phyloP scores from a whole-genome alignment of 2,113 vertebrate species.

The Gopherus evgoodei region DNA sequence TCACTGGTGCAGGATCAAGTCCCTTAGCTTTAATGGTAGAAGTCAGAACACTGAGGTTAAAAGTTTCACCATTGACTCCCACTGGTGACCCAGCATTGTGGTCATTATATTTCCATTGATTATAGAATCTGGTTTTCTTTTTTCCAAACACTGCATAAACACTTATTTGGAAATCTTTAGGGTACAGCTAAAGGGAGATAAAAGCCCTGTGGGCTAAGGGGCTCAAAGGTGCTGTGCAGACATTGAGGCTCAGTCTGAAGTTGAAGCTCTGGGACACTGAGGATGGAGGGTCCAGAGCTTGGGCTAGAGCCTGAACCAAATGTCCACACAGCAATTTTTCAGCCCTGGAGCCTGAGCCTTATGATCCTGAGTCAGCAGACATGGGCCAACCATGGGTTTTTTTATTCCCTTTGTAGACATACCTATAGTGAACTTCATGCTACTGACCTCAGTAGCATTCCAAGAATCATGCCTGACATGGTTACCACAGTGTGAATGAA shows the following conservation, averaged over 20 bases:
- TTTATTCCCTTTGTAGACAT: not conserved
- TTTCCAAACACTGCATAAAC: not conserved
- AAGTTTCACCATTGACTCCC: not conserved
- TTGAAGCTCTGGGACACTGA: no score
- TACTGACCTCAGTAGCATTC: not conserved
- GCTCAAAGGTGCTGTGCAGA: not conserved
- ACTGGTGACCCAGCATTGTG: not conserved
- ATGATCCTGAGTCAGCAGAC: not conserved
- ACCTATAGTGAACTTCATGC: not conserved
- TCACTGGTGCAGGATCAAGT: not conserved
- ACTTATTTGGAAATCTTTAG: not conserved
- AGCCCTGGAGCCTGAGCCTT: not conserved
- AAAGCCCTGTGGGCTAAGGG: not conserved
- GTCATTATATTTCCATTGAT: not conserved
- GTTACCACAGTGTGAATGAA: not conserved
- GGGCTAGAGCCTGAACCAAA: not conserved
- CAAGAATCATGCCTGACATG: not conserved
- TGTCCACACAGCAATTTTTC: not conserved
- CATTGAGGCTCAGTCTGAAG: no score
- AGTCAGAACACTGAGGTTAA: no score
- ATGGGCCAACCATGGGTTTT: fast-evolving
- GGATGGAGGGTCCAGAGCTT: not conserved
- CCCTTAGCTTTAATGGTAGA: not conserved
- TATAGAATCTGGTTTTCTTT: not conserved
- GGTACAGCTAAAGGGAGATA: not conserved